Evolutionary conservation across 2,113 vertebrate species (phyloP).

Genomic region (Tapirus terrestris): DNA sequence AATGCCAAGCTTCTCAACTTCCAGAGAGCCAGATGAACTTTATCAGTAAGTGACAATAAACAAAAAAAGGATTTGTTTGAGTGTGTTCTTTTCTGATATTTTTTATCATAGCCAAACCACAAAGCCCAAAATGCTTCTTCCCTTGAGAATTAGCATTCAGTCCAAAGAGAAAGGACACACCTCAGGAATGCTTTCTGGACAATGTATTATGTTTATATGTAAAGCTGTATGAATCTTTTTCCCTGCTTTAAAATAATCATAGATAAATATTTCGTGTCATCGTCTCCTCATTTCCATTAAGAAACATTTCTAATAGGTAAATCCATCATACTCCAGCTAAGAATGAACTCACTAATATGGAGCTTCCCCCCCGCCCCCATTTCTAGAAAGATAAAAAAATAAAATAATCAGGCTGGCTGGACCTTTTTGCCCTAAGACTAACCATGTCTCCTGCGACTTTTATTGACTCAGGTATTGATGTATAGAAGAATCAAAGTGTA

Average conservation of each 20-base stretch:
- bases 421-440: not conserved
- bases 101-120: constrained; percentile 35
- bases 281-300: not conserved
- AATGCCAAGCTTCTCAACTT: not conserved
- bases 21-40: not conserved
- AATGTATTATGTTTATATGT: not conserved
- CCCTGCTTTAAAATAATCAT: not conserved
- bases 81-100: not conserved
- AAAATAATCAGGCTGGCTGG: not conserved
- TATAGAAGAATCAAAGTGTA: not conserved
- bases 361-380: not conserved
- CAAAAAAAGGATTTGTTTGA: not conserved
- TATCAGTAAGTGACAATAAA: constrained; percentile 20
- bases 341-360: not conserved
- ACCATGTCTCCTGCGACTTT: not conserved
- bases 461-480: not conserved
- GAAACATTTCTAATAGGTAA: constrained; percentile 5
- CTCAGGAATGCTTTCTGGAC: not conserved
- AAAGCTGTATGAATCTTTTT: not conserved
- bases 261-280: not conserved
- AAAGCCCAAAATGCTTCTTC: not conserved
- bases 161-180: not conserved
- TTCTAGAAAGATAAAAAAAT: constrained; percentile 25
- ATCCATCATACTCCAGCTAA: not conserved
- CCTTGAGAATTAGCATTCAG: not conserved